Base-by-base conservation (phyloP, 2,888 invertebrate species). In the Hypena proboscidalis region DNA sequence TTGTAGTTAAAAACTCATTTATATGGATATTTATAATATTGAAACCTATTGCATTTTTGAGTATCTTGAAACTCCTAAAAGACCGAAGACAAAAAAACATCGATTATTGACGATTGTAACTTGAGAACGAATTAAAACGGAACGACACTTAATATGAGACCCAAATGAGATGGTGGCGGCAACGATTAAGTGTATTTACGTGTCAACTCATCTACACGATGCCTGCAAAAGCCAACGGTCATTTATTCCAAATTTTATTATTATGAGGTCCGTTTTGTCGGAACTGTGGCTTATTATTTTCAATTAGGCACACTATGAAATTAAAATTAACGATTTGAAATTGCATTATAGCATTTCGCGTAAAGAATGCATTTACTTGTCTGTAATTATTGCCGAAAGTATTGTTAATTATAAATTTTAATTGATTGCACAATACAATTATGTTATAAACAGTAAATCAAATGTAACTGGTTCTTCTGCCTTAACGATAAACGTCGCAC, bases 171-270 rank as follows among this genome's bases (percentile, higher is more conserved):
- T 69, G 62, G 47, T 55, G 67, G 59, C 65, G 63, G 67, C 66
- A 66, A 64, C 55, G 58, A 69, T 72, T 77, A 77, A 79, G 77
- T 78, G 74, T 73, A 69, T 80, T 76, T 75, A 75, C 73, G 67
- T 82, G 80, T 80, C 67, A 71, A 56, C 59, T 63, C 48, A 47
- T 59, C 48, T 47, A 53, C 44, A 47, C 32, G 59, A 66, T 58
- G 58, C 61, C 58, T 64, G 59, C 56, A 51, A 69, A 70, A 67
- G 66, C 58, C 57, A 64, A 60, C 36, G 47, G 55, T 63, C 57
- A 62, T 75, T 70, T 70, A 47, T 64, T 65, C 43, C 25, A 50
- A 56, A 54, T 61, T 64, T 64, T 72, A 69, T 63, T 43, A 58
- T 27, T 29, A 19, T 33, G 13, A 45, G 30, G 37, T 37, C 26